Base-by-base conservation (phyloP, 2,888 invertebrate genomes). In the Pasiphila rectangulata region DNA sequence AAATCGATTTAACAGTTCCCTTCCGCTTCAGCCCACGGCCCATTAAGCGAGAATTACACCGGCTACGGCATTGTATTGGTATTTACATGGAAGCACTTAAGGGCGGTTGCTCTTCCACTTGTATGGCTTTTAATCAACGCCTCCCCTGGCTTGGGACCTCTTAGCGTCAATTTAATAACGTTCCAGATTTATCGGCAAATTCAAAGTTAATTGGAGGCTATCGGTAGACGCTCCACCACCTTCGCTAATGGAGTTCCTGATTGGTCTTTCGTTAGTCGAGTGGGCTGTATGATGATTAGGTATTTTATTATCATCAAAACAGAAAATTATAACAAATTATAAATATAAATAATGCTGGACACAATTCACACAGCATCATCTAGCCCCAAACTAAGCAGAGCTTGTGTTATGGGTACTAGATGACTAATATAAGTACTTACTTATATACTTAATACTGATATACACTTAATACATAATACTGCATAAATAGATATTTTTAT, bases 41-140 rank as follows among this genome's bases (percentile, higher is more conserved):
- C 75, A 78, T 83, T 83, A 78, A 59, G 65, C 63, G 61, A 67
- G 67, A 72, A 80, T 81, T 76, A 74, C 73, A 68, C 71, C 59
- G 65, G 67, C 40, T 32, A 48, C 63, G 63, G 67, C 69, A 72
- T 73, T 69, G 69, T 75, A 79, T 78, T 65, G 74, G 67, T 72
- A 75, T 81, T 72, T 72, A 75, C 68, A 63, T 64, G 53, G 56
- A n/a, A 61, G 59, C 61, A 56, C 61, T 68, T 58, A 49, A 62
- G 58, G 51, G 56, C 60, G 58, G 63, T 70, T 64, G 61, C 69
- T 59, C 58, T 62, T 57, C 57, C 48, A 46, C 57, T 61, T 57
- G 51, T 54, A 53, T 51, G 54, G 63, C 67, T 72, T 78, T 80
- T 79, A 81, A 81, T 81, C 78, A 79, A 74, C 61, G 66, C 63